Evolutionary conservation across 92 coral and sea anemone genomes (phyloP), one percentile per base, ranked within the genome.

Genomic region (Zoanthus sansibaricus): DNA sequence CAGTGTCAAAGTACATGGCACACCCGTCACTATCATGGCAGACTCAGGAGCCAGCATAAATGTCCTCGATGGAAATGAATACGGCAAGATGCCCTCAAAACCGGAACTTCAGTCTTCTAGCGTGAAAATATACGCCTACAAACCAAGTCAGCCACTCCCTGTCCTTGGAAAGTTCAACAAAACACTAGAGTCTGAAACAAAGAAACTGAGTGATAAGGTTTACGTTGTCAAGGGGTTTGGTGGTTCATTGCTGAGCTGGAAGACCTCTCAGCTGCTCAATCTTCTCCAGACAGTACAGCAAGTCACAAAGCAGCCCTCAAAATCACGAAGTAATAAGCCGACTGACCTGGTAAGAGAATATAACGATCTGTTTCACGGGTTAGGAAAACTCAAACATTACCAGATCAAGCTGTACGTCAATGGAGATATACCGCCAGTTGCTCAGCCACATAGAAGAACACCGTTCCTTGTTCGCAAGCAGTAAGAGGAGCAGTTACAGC

Each of bases 371-470:
- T 91, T 91, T 61, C 78, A 87, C 20, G 91, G 93, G 20, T 87
- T 90, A 51, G 90, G 93, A 25, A 90, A 90, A 68, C 87, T n/a
- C n/a, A n/a, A n/a, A n/a, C n/a, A n/a, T n/a, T n/a, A n/a, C n/a
- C n/a, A n/a, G n/a, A n/a, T n/a, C n/a, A n/a, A n/a, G n/a, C n/a
- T n/a, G n/a, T 83, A 85, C 76, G 86, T 89, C 82, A 75, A 89
- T 30, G 90, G 87, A 9, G 73, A 77, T 31, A 62, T 91, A 20
- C 93, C 76, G 31, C 88, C 91, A n/a, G 89, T 85, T 30, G 89
- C 89, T 17, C 93, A 91, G 58, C 86, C 91, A 30, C 93, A 91
- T 79, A 69, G 94, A 69, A 72, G 91, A 71, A 71, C 88, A 25
- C 94, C 94, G 5, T 91, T 83, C 75, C 91, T 76, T 82, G 89